A percentile compares a stretch with the other conserved stretches of the same genome.
These are phyloP conservation scores for Notarius quadriscutis DNA, from an alignment of 2,113 vertebrate species.

Conservation along the genomic window DNA sequence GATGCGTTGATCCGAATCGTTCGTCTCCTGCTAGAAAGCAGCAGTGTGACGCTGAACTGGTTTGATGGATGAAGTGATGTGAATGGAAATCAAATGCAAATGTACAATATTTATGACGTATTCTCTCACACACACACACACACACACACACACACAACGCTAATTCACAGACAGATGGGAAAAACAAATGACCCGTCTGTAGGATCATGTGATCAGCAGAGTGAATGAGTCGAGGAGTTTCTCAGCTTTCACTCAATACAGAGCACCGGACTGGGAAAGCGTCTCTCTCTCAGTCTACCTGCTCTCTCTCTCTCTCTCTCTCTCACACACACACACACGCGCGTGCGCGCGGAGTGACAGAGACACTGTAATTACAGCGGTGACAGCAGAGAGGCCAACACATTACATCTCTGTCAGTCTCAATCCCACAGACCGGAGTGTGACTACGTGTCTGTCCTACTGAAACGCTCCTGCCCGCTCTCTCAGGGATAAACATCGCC, in stretches of 20 bases:
- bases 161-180: conserved; percentile 2
- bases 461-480: conserved; percentile 1
- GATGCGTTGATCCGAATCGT: no score
- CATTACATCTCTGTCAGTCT: conserved; percentile 43
- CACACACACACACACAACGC: not conserved
- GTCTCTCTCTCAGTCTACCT: not conserved
- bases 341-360: conserved; percentile 16
- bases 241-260: not conserved
- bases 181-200: not conserved
- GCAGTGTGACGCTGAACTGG: not conserved
- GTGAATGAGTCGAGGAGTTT: not conserved
- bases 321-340: no score
- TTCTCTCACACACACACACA: no score
- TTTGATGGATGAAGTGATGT: not conserved
- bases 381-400: conserved; percentile 31
- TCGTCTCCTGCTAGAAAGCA: no score
- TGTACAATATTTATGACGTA: not conserved
- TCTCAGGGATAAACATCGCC: not conserved
- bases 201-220: not conserved
- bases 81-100: not conserved
- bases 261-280: no score
- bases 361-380: conserved; percentile 41
- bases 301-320: not conserved
- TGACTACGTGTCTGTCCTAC: conserved; percentile 18
- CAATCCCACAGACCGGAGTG: conserved; percentile 3